A percentile compares a stretch with the other conserved stretches of the same genome.
These are phyloP conservation scores for Podarcis cretensis DNA, from an alignment of 2,113 vertebrate species.

Conservation along the genomic window DNA sequence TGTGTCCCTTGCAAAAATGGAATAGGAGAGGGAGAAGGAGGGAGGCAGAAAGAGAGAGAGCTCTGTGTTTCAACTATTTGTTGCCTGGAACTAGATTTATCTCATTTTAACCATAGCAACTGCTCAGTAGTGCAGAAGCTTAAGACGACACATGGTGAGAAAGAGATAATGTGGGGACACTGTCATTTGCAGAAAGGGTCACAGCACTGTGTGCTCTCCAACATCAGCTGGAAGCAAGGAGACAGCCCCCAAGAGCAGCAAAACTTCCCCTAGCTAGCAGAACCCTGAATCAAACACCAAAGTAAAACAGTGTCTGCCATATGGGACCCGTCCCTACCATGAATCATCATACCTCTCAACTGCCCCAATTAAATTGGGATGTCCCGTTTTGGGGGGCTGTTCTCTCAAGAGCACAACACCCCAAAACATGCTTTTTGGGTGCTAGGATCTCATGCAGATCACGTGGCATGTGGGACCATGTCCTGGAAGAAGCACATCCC, in stretches of 20 bases:
- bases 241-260: not conserved
- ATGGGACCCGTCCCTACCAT: not conserved
- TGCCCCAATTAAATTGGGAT: too few relatives aligned
- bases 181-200: slow-evolving; percentile 10
- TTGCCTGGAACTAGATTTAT: slow-evolving; percentile 6
- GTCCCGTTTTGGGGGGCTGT: too few relatives aligned
- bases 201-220: not conserved
- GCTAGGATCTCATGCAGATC: too few relatives aligned
- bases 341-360: not conserved
- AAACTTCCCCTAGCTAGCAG: too few relatives aligned
- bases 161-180: slow-evolving; percentile 5
- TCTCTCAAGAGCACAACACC: too few relatives aligned
- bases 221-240: not conserved
- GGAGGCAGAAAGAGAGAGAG: not conserved
- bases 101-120: slow-evolving; percentile 24
- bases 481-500: not conserved
- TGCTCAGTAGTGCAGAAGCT: slow-evolving; percentile 15
- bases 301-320: not conserved
- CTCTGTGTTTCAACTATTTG: not conserved
- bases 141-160: not conserved
- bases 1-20: not conserved
- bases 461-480: too few relatives aligned
- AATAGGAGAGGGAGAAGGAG: not conserved
- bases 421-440: too few relatives aligned
- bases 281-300: not conserved